Evolutionary conservation across 2,888 invertebrate genomes (phyloP).

Genomic region (Trissoscelio sp.): DNA sequence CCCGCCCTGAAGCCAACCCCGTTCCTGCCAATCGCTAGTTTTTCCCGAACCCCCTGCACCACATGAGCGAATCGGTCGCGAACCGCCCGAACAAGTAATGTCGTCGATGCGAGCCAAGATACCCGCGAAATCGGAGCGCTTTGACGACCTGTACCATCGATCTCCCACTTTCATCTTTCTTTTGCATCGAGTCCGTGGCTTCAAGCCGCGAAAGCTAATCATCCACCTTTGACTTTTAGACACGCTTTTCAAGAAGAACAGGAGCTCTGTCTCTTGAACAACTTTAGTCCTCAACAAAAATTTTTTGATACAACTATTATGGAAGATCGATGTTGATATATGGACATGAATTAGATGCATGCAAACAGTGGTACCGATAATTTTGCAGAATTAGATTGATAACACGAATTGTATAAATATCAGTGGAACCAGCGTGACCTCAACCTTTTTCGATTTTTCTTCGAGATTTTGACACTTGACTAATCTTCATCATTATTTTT

Average conservation of each 20-base stretch:
- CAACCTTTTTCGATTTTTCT: constrained; percentile 35
- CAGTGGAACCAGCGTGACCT: constrained; percentile 43
- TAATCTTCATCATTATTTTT: constrained; percentile 27
- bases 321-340: constrained; percentile 42
- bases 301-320: too few relatives aligned
- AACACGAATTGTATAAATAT: constrained; percentile 26
- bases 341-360: constrained; percentile 28
- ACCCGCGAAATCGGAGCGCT: constrained; percentile 66
- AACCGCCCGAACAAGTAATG: constrained; percentile 71
- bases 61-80: constrained; percentile 74
- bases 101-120: constrained; percentile 64
- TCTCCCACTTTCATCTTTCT: constrained; percentile 69
- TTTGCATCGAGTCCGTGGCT: constrained; percentile 39
- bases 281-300: too few relatives aligned
- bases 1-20: constrained; percentile 80
- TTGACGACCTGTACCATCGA: constrained; percentile 69
- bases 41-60: constrained; percentile 74
- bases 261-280: not conserved
- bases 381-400: constrained; percentile 7
- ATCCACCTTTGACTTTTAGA: constrained; percentile 34
- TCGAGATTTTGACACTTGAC: constrained; percentile 58
- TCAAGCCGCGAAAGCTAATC: constrained; percentile 19
- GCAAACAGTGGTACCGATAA: constrained; percentile 53
- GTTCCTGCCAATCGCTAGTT: constrained; percentile 81
- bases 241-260: not conserved